Conservation (phyloP, 2,797 vertebrate genomes). For the Babyrousa celebensis region DNA sequence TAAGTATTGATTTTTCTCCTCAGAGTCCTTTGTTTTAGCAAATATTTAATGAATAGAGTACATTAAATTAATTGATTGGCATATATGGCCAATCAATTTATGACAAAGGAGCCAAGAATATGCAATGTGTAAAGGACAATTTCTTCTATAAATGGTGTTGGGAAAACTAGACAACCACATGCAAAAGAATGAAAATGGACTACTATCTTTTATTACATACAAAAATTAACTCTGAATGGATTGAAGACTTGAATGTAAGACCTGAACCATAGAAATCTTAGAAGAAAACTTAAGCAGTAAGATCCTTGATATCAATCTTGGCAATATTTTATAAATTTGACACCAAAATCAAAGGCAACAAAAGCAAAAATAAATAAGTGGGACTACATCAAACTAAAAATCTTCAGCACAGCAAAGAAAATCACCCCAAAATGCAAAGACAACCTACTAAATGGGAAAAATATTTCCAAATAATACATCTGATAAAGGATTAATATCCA, state of each 20-base stretch:
- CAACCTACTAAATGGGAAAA: not conserved
- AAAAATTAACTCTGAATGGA: not conserved
- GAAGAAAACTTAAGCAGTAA: not conserved
- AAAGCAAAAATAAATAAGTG: not conserved
- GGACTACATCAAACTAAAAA: slow-evolving; percentile 11
- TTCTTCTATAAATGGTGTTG: not conserved
- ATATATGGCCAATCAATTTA: not conserved
- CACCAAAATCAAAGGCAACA: not conserved
- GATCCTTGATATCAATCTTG: not conserved
- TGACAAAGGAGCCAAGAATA: not conserved
- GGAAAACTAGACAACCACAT: not conserved
- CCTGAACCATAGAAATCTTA: not conserved
- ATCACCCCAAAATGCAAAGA: not conserved
- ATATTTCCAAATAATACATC: not conserved
- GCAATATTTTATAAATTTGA: not conserved
- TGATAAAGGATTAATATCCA: not conserved
- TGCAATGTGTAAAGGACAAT: not conserved
- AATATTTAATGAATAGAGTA: not conserved
- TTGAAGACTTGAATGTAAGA: not conserved
- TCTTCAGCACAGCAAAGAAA: not conserved
- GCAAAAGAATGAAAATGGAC: not conserved
- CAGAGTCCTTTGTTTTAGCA: not conserved
- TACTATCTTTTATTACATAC: not conserved
- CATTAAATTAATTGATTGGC: too few relatives aligned
- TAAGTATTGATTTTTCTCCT: not conserved